Evolutionary conservation across 2,113 vertebrate genomes (phyloP), one percentile per base, ranked within the genome.

Genomic region (Dascyllus trimaculatus): DNA sequence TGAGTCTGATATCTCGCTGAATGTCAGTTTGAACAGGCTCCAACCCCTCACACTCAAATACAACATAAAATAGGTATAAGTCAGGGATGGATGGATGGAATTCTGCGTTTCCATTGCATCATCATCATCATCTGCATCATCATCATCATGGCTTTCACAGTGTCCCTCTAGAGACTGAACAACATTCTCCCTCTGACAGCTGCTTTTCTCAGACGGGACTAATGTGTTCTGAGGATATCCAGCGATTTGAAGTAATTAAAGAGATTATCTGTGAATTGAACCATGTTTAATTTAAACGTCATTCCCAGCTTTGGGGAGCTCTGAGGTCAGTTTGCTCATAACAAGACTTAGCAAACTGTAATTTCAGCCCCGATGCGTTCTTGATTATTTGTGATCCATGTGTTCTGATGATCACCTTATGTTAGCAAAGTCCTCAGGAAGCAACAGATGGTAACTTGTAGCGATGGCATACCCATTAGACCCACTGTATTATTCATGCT

Each of bases 161-260:
- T 62, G 54, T 38, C 56, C 24, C 15, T 22, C 73, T 49, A 22
- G 67, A 62, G 80, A 61, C 14, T 0, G 3, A 72, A 40, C 15
- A 26, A 62, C 26, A 46, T 65, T 8, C 0, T 35, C 7, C 7
- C 1, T 9, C 32, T 10, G 52, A 69, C 51, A 63, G 78, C 71
- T 57, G 22, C 18, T 75, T 63, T 49, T 65, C 22, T 29, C 45
- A 51, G 11, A n/a, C 14, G 63, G 46, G 71, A 61, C 26, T 43
- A 40, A 57, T 45, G 14, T 57, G 68, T 17, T 3, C 24, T 57
- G 21, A 19, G 32, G 24, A 43, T 11, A 58, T 10, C 29, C 18
- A 43, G 19, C 17, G 25, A 63, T 70, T 49, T 49, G 1, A 56
- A 62, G 62, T 62, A 35, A 75, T 63, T 57, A 54, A 3, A 6